Evolutionary conservation across 2,888 invertebrate species (phyloP).

Genomic region (Melipona beecheii): DNA sequence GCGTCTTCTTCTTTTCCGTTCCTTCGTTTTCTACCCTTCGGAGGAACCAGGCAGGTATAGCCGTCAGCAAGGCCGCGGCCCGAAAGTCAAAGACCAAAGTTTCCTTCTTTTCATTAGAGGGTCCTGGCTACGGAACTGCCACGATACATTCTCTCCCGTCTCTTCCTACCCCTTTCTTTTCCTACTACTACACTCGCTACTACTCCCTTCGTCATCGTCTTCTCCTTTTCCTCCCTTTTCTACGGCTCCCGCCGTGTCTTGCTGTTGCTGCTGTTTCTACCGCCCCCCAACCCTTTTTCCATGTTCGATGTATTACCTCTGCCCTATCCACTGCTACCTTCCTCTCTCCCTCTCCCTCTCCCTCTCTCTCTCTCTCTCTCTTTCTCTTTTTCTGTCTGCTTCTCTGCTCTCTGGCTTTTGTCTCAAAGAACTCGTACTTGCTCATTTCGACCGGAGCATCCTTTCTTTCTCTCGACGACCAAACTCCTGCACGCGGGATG

Average conservation of each 20-base stretch:
- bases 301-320: conserved; percentile 60
- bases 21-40: conserved; percentile 62
- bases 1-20: conserved; percentile 58
- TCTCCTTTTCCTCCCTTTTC: conserved; percentile 58
- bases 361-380: conserved; percentile 19
- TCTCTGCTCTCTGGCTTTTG: conserved; percentile 75
- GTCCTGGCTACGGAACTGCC: conserved; percentile 66
- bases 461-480: conserved; percentile 71
- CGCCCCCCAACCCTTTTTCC: conserved; percentile 40
- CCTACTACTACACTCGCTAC: conserved; percentile 13
- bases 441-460: conserved; percentile 78
- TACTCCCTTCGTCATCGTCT: conserved; percentile 32
- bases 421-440: conserved; percentile 81
- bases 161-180: conserved; percentile 59
- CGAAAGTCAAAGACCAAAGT: conserved; percentile 76
- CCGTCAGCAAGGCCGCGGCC: conserved; percentile 63
- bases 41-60: conserved; percentile 55
- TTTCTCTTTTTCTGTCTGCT: conserved; percentile 35
- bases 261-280: conserved; percentile 44
- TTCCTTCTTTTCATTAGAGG: conserved; percentile 76
- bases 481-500: conserved; percentile 28
- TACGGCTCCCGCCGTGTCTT: conserved; percentile 53
- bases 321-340: conserved; percentile 28
- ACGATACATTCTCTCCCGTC: conserved; percentile 70
- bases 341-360: conserved; percentile 1